These are phyloP conservation scores for Helicoverpa zea DNA, from an alignment of 1,140 invertebrate species.

Conservation along the genomic window DNA sequence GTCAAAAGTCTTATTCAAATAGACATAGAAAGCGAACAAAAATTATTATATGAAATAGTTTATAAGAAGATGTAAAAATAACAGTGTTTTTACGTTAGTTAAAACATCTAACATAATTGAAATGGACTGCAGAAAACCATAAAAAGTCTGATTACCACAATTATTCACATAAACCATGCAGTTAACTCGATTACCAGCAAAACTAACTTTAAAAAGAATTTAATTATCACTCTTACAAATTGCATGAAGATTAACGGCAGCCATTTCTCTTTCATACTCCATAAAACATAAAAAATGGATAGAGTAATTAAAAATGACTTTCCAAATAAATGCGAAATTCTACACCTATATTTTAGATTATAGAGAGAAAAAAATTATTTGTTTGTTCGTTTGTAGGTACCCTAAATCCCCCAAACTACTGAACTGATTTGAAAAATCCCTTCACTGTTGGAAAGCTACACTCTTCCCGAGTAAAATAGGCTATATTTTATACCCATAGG, in stretches of 20 bases:
- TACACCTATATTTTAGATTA: not conserved
- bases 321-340: constrained; percentile 8
- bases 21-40: too few relatives aligned
- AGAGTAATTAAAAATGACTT: constrained; percentile 18
- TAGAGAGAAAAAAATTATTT: too few relatives aligned
- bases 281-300: constrained; percentile 15
- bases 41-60: too few relatives aligned
- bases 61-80: too few relatives aligned
- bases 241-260: not conserved
- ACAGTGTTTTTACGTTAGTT: not conserved
- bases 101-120: not conserved
- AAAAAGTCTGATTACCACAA: constrained; percentile 3
- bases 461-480: too few relatives aligned
- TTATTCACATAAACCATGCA: not conserved
- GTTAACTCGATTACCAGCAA: not conserved
- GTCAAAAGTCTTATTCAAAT: too few relatives aligned
- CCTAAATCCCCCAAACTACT: not conserved
- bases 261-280: constrained; percentile 12
- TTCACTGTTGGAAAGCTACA: constrained; percentile 6
- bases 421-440: constrained; percentile 45
- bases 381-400: too few relatives aligned
- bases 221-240: constrained; percentile 9
- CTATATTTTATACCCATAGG: too few relatives aligned
- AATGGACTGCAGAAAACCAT: not conserved
- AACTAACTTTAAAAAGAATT: not conserved